Conservation (phyloP, 1,140 invertebrate species). For the Diachasma alloeum region DNA sequence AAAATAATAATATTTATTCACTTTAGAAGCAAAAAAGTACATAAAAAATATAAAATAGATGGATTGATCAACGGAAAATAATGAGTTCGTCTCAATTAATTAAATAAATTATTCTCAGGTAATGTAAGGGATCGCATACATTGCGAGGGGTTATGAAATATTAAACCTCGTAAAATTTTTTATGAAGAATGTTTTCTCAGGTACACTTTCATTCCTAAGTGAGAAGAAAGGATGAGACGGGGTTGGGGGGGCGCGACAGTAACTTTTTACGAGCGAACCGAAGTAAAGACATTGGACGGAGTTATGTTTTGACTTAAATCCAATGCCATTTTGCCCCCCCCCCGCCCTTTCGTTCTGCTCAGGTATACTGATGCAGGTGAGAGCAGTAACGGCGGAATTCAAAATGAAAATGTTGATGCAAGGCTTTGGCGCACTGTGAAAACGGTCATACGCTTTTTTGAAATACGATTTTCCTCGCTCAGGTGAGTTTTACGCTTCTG, state of each 20-base stretch:
- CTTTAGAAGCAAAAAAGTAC: no score
- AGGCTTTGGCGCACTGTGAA: not conserved
- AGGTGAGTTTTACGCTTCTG: conserved; percentile 8
- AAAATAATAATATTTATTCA: no score
- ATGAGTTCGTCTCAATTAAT: not conserved
- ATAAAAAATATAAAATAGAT: no score
- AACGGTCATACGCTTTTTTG: not conserved
- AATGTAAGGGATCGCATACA: not conserved
- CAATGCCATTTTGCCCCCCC: not conserved
- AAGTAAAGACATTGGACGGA: not conserved
- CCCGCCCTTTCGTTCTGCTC: not conserved
- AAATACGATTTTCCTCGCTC: not conserved
- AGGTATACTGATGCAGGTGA: not conserved
- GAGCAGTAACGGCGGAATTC: not conserved
- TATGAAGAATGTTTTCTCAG: not conserved
- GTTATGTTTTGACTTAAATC: not conserved
- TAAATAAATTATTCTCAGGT: not conserved
- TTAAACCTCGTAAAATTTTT: not conserved
- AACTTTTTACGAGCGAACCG: not conserved
- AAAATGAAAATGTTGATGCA: not conserved
- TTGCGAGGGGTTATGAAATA: not conserved
- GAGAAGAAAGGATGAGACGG: not conserved
- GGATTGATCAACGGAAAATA: no score
- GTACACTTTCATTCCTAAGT: not conserved
- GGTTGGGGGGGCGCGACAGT: not conserved